Percentiles rank a stretch among this genome's conserved stretches.
These are phyloP conservation scores for Paragorgia papillata DNA, from an alignment of 92 coral and sea anemone genomes.

Conservation along the genomic window DNA sequence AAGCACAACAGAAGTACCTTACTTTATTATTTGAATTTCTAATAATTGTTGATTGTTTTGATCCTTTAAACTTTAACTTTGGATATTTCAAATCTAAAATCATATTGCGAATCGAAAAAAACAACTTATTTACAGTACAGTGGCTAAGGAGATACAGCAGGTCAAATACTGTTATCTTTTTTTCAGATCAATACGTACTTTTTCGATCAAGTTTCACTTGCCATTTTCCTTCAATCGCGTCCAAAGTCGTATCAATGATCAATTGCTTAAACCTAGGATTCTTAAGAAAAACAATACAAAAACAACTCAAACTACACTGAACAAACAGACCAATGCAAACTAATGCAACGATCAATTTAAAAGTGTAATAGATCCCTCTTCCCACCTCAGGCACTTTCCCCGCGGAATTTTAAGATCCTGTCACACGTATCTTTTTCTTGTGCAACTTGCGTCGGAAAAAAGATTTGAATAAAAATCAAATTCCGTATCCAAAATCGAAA, in stretches of 20 bases:
- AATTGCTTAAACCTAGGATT: conserved; percentile 78
- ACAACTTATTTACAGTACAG: too few species aligned
- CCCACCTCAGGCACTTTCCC: too few species aligned
- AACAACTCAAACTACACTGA: neutral
- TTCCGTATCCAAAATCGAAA: too few species aligned
- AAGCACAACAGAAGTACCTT: too few species aligned
- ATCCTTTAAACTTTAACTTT: conserved; percentile 87
- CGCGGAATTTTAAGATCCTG: too few species aligned
- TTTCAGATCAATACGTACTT: conserved; percentile 58
- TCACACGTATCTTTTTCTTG: too few species aligned
- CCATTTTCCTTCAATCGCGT: conserved; percentile 79
- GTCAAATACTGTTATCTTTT: too few species aligned
- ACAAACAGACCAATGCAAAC: neutral
- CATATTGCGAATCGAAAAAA: conserved; percentile 8
- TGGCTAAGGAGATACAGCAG: too few species aligned
- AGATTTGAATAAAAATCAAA: too few species aligned
- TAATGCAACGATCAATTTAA: too few species aligned
- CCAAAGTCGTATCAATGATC: conserved; percentile 83
- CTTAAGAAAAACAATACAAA: conserved; percentile 50
- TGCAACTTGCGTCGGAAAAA: too few species aligned
- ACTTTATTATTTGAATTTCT: conserved; percentile 63
- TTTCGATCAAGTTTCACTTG: conserved; percentile 75
- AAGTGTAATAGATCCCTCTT: too few species aligned
- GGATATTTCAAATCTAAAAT: conserved; percentile 75
- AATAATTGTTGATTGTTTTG: conserved; percentile 86